Evolutionary conservation across 2,888 invertebrate genomes (phyloP).

Genomic region (Agrochola lychnidis): DNA sequence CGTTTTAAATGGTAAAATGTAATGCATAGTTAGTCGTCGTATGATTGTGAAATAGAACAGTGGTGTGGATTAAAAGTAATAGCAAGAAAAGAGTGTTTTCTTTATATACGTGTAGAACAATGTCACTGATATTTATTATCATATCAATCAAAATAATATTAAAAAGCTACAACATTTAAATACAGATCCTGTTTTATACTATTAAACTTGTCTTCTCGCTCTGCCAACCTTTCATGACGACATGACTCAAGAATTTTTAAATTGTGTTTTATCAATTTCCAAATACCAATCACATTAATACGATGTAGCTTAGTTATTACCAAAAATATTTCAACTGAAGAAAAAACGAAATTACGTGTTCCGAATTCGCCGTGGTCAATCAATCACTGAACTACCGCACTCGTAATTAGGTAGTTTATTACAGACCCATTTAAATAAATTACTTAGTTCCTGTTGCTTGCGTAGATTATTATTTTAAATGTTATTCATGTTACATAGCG

Average conservation of each 20-base stretch:
- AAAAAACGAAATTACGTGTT: conserved; percentile 40
- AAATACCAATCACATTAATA: conserved; percentile 48
- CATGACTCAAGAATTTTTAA: conserved; percentile 40
- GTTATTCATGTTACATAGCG: conserved; percentile 15
- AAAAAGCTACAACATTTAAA: background rate
- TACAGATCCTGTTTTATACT: background rate
- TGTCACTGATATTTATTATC: background rate
- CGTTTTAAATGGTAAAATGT: too few relatives aligned
- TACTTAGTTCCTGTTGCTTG: conserved; percentile 45
- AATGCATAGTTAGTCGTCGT: too few relatives aligned
- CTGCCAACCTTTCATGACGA: conserved; percentile 15
- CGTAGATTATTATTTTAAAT: conserved; percentile 37
- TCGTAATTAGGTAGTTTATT: conserved; percentile 53
- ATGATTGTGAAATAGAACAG: too few relatives aligned
- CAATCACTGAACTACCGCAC: conserved; percentile 55
- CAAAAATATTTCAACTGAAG: conserved; percentile 30
- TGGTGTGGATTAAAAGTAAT: too few relatives aligned
- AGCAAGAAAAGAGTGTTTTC: too few relatives aligned
- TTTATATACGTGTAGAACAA: background rate
- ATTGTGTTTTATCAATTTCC: conserved; percentile 41
- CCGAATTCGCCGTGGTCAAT: conserved; percentile 53
- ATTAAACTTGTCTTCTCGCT: background rate
- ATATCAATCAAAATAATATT: background rate
- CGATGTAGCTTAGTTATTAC: conserved; percentile 27
- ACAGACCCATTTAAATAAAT: conserved; percentile 52